Base-by-base conservation (phyloP, 2,113 vertebrate species). In the Oryzias curvinotus region DNA sequence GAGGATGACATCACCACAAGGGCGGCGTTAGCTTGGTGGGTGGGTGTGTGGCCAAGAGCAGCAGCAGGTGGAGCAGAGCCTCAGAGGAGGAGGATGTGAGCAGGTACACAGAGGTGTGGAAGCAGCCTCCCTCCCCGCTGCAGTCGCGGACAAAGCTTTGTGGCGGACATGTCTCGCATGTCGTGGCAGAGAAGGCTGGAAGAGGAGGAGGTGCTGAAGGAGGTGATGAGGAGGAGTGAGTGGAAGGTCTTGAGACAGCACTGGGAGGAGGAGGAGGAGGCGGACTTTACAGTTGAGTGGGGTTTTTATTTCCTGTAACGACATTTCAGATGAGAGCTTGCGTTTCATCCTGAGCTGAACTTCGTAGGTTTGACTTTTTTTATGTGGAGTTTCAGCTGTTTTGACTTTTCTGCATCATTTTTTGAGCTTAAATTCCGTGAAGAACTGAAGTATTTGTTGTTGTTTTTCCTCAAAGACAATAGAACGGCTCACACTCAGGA, bases 281-380 rank as follows among this genome's bases (percentile, higher is more conserved):
- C 71, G 36, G 63, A 70, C 45, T 54, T 91, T 76, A 73, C 91
- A 91, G 91, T 92, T 93, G 89, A 88, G 90, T 89, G 10, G 36
- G 74, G 0, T 52, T 65, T 70, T 50, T 30, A 16, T 78, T 18
- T 1, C 17, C 23, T 52, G 45, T 45, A 15, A 45, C 8, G 14
- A 17, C 14, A 45, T 17, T 16, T 36, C 44, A 45, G 44, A 45
- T 36, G 36, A 36, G 36, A 45, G 44, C 44, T 23, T 16, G 15
- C 44, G 1, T 3, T 10, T 50, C 8, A 18, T 23, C 18, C n/a
- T 13, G 18, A 50, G 48, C 8, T 19, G 8, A 12, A 50, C 19
- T 50, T 21, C 8, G 23, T 7, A 50, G 4, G 10, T 5, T 23
- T 50, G 16, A 45, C 19, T 21, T 19, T 28, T 28, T 28, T 7